A percentile compares a stretch with the other conserved stretches of the same genome.
Evolutionary conservation across 2,113 vertebrate species (phyloP).

Genomic region (Bos javanicus): DNA sequence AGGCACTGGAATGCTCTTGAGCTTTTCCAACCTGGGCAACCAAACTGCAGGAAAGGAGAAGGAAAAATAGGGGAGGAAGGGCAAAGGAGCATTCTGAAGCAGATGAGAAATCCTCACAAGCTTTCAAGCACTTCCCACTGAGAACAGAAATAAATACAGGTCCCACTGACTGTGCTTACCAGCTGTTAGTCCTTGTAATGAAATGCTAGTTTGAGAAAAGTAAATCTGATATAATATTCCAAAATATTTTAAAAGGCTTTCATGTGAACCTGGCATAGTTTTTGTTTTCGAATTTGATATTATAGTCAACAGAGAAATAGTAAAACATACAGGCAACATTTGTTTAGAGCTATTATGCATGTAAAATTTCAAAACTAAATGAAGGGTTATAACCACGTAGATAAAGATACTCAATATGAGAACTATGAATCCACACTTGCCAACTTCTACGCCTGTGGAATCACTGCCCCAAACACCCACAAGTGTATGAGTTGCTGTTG

Average conservation of each 20-base stretch:
- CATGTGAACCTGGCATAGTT: not conserved
- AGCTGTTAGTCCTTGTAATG: not conserved
- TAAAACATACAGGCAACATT: not conserved
- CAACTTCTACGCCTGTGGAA: not conserved
- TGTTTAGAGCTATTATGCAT: not conserved
- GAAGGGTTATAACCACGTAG: not conserved
- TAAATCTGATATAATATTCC: not conserved
- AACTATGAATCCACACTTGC: not conserved
- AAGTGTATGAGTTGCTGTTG: not conserved
- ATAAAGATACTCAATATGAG: not conserved
- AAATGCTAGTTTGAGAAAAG: not conserved
- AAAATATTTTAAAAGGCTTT: constrained; percentile 41
- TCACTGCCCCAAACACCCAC: not conserved
- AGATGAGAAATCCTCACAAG: not conserved
- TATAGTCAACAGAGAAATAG: constrained; percentile 3
- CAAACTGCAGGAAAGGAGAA: not conserved
- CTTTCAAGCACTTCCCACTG: not conserved
- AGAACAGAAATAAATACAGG: not conserved
- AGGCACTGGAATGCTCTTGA: not conserved
- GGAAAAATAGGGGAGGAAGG: not conserved
- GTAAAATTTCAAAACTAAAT: not conserved
- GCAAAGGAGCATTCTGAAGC: not conserved
- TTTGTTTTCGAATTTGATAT: constrained; percentile 25
- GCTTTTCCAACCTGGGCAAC: not conserved
- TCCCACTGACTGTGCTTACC: not conserved